Evolutionary conservation across 2,113 vertebrate species (phyloP).

Genomic region (Chaenogobius annularis): DNA sequence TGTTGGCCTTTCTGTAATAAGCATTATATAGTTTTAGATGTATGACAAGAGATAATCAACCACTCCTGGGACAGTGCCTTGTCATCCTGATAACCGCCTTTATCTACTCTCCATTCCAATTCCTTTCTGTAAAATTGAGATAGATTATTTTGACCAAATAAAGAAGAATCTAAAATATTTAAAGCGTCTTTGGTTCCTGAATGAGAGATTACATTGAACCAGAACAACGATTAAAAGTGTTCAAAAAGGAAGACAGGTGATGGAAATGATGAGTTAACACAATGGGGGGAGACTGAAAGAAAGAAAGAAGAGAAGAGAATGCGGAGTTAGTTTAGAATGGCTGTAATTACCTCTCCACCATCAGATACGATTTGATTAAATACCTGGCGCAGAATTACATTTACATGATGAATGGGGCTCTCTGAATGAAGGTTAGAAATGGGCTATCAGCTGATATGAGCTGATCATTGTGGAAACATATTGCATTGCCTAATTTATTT

Average conservation of each 20-base stretch:
- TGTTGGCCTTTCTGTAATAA: slow-evolving; percentile 34
- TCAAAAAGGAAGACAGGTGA: slow-evolving; percentile 12
- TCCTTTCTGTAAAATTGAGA: slow-evolving; percentile 55
- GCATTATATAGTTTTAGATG: slow-evolving; percentile 31
- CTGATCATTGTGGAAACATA: slow-evolving; percentile 84
- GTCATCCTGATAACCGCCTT: slow-evolving; percentile 39
- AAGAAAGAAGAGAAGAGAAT: slow-evolving; percentile 18
- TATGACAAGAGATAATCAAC: slow-evolving; percentile 37
- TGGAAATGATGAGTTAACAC: slow-evolving; percentile 41
- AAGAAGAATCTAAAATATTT: slow-evolving; percentile 38
- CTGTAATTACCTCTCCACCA: slow-evolving; percentile 88
- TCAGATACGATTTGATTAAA: slow-evolving; percentile 94
- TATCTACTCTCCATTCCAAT: slow-evolving; percentile 18
- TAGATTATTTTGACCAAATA: slow-evolving; percentile 41
- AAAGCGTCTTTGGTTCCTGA: slow-evolving; percentile 53
- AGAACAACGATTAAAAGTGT: slow-evolving; percentile 37
- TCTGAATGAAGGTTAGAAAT: slow-evolving; percentile 84
- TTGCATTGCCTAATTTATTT: slow-evolving; percentile 85
- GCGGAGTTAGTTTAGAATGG: slow-evolving; percentile 74
- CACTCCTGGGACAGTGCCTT: slow-evolving; percentile 26
- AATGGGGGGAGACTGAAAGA: slow-evolving; percentile 16
- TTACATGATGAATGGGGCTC: slow-evolving; percentile 87
- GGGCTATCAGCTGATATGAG: slow-evolving; percentile 85
- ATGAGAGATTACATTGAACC: slow-evolving; percentile 56
- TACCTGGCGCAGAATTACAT: slow-evolving; percentile 91